Base-by-base conservation (phyloP, 1,140 invertebrate genomes). In the Hyposmocoma kahamanoa region DNA sequence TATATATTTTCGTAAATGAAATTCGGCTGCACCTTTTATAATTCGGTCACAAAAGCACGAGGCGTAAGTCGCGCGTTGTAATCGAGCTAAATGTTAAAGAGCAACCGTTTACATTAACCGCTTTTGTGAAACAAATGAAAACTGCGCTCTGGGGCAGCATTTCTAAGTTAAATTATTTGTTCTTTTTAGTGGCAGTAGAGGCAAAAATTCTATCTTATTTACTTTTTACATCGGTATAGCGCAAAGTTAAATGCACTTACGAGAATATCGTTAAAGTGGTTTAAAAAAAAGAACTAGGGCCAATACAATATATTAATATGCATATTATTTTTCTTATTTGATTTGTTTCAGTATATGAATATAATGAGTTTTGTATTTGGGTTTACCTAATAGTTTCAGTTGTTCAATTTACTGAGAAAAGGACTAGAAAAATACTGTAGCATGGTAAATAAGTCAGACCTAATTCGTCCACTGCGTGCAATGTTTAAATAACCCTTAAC, bases 401-500 rank as follows among this genome's bases (percentile, higher is more conserved):
- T n/a, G n/a, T n/a, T n/a, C n/a, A n/a, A n/a, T n/a, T n/a, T n/a
- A n/a, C n/a, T n/a, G n/a, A n/a, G 54, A 48, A 52, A 48, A 24
- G 45, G 32, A 28, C 42, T 45, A 24, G 49, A 53, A 51, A 54
- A 53, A 54, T 54, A 59, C 41, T n/a, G 32, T 36, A 36, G 4
- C 32, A 36, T 15, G n/a, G 39, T 53, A 51, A n/a, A n/a, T 42
- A 54, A 43, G 49, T 42, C 42, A 42, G 53, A 56, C 53, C 44
- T 63, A 67, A 63, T 60, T 62, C 61, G 59, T 65, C 54, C 48
- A 44, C 53, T 58, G 50, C 55, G 50, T 50, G 50, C 49, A 59
- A 67, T 68, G 65, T 62, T 62, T 69, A 62, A 72, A 67, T 74
- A 72, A 60, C 66, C 71, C 62, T 64, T 67, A 74, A 62, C 58